phyloP scores from a whole-genome alignment of 2,113 vertebrate species.

The Kryptolebias marmoratus region DNA sequence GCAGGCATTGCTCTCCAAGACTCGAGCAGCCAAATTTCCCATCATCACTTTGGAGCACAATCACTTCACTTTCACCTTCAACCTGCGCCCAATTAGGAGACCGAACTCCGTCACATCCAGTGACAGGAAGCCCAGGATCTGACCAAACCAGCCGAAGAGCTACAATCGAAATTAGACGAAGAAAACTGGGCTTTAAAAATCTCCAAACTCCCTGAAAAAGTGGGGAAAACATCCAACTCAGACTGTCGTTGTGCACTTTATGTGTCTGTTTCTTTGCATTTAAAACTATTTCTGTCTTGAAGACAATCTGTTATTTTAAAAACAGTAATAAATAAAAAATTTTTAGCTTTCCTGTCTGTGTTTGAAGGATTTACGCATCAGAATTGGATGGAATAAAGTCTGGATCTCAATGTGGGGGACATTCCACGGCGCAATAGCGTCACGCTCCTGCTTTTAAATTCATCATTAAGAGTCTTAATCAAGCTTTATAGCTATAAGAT shows the following conservation, averaged over 20 bases:
- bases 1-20: constrained; percentile 14
- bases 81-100: not conserved
- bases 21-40: not conserved
- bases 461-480: not conserved
- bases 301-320: too few species aligned
- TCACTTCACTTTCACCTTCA: constrained; percentile 11
- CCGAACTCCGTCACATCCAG: not conserved
- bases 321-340: not conserved
- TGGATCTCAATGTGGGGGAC: not conserved
- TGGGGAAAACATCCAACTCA: too few species aligned
- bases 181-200: too few species aligned
- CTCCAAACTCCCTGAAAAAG: too few species aligned
- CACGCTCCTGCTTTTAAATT: constrained; percentile 11
- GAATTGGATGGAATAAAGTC: not conserved
- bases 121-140: not conserved
- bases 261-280: too few species aligned
- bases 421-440: constrained; percentile 5
- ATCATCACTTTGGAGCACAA: constrained; percentile 22
- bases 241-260: too few species aligned
- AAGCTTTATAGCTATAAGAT: not conserved
- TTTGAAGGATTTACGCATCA: constrained; percentile 6
- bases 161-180: too few species aligned
- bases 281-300: too few species aligned
- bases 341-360: not conserved
- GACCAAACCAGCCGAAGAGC: too few species aligned